A percentile compares a stretch with the other conserved stretches of the same genome.
phyloP scores from a whole-genome alignment of 1,140 invertebrate species.

The Scaptomyza graminum region DNA sequence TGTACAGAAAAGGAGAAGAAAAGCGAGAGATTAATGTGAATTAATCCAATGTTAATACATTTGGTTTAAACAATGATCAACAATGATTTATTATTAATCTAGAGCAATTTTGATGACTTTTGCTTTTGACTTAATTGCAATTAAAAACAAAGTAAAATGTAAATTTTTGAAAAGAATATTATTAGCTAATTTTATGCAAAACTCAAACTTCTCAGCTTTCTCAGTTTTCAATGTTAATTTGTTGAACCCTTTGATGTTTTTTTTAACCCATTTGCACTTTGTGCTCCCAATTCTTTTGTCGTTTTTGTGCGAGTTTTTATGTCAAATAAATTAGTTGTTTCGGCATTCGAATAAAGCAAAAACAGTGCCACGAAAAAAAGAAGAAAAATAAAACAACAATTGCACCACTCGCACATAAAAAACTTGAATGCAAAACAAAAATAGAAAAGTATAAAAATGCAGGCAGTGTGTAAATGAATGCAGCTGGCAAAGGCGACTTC shows the following conservation, averaged over 20 bases:
- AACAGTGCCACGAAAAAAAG: conserved; percentile 23
- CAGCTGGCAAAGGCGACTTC: conserved; percentile 45
- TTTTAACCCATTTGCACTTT: neutral
- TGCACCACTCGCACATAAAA: conserved; percentile 27
- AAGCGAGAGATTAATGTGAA: too few species aligned
- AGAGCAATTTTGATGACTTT: too few species aligned
- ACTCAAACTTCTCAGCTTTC: too few species aligned
- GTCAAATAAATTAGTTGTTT: conserved; percentile 49
- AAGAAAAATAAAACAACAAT: conserved; percentile 2
- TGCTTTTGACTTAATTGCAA: too few species aligned
- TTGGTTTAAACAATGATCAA: too few species aligned
- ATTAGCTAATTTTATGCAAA: too few species aligned
- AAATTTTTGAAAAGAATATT: too few species aligned
- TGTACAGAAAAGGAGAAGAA: too few species aligned
- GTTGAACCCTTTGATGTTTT: conserved; percentile 7
- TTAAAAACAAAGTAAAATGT: too few species aligned
- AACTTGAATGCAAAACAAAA: conserved; percentile 43
- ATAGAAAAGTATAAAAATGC: conserved; percentile 47
- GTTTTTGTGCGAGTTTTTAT: conserved; percentile 14
- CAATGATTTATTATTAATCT: too few species aligned
- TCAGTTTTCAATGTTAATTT: too few species aligned
- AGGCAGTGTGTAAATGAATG: conserved; percentile 40
- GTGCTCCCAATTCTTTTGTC: neutral
- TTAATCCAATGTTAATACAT: too few species aligned
- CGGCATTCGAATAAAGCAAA: conserved; percentile 9